These are phyloP conservation scores for Eriocheir sinensis DNA, from an alignment of 1,140 invertebrate genomes.

Conservation along the genomic window DNA sequence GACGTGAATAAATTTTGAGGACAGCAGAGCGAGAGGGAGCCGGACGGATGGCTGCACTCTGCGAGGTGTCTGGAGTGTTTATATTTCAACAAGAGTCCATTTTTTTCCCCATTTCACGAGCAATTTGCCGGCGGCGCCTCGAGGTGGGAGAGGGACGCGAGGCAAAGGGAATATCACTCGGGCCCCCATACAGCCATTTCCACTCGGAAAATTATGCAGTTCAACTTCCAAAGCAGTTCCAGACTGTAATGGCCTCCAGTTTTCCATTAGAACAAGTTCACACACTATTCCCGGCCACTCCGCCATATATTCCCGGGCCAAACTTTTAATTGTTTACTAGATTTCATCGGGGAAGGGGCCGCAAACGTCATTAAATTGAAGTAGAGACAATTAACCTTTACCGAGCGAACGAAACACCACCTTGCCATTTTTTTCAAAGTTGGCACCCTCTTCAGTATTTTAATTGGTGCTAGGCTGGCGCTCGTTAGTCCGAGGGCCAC, in stretches of 20 bases:
- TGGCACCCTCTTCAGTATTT: slow-evolving; percentile 76
- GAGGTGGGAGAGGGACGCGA: background rate
- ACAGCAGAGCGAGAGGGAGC: background rate
- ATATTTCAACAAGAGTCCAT: background rate
- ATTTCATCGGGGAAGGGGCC: slow-evolving; percentile 66
- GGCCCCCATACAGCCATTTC: slow-evolving; percentile 66
- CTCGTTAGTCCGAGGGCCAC: slow-evolving; percentile 67
- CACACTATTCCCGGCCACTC: slow-evolving; percentile 63
- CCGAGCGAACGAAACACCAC: slow-evolving; percentile 71
- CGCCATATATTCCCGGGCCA: slow-evolving; percentile 66
- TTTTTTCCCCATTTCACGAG: slow-evolving; percentile 24
- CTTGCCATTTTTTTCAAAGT: slow-evolving; percentile 68
- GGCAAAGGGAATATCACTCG: slow-evolving; percentile 43
- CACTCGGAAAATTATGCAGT: slow-evolving; percentile 73
- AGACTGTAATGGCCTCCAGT: slow-evolving; percentile 73
- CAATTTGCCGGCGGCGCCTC: background rate
- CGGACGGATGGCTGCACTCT: background rate
- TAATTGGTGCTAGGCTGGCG: slow-evolving; percentile 71
- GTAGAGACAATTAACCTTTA: slow-evolving; percentile 73
- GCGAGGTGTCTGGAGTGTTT: background rate
- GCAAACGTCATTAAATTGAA: slow-evolving; percentile 74
- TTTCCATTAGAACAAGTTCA: slow-evolving; percentile 75
- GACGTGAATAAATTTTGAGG: too few relatives aligned
- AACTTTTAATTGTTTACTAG: slow-evolving; percentile 74
- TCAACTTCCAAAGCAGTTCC: slow-evolving; percentile 71